A percentile compares a stretch with the other conserved stretches of the same genome.
Evolutionary conservation across 2,797 vertebrate species (phyloP).

Genomic region (Odontamblyopus lacepedii): DNA sequence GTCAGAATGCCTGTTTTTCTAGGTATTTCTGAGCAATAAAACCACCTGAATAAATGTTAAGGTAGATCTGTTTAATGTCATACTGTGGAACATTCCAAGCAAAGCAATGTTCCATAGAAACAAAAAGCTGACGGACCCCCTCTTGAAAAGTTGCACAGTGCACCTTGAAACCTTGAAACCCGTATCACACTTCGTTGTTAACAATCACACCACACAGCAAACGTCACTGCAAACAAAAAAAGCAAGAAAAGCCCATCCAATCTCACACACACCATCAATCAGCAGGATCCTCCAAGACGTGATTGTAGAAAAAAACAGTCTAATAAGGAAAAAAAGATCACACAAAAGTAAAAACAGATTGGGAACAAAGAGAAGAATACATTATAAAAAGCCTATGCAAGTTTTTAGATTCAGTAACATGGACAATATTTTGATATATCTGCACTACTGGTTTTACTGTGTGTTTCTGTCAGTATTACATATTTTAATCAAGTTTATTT

Average conservation of each 20-base stretch:
- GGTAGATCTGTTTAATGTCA: no score
- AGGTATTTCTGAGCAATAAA: no score
- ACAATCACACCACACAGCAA: conserved; percentile 35
- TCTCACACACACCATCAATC: conserved; percentile 30
- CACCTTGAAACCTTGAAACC: neutral
- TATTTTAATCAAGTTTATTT: no score
- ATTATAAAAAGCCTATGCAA: conserved; percentile 39
- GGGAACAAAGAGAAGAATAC: neutral
- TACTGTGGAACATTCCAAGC: no score
- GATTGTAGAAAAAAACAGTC: conserved; percentile 39
- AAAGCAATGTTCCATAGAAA: no score
- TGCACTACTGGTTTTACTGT: neutral
- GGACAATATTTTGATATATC: neutral
- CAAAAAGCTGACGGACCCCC: no score
- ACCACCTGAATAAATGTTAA: no score
- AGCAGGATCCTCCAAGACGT: conserved; percentile 36
- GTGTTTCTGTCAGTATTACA: no score
- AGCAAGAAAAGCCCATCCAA: conserved; percentile 7
- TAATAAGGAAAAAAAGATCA: conserved; percentile 17
- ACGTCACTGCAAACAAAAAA: conserved; percentile 36
- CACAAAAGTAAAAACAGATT: conserved; percentile 8
- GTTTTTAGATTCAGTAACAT: neutral
- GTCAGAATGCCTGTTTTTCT: no score
- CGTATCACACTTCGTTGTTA: conserved; percentile 35
- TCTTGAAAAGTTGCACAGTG: no score